Evolutionary conservation across 2,113 vertebrate species (phyloP), one percentile per base, ranked within the genome.

Genomic region (Onychorhynchus coronatus): DNA sequence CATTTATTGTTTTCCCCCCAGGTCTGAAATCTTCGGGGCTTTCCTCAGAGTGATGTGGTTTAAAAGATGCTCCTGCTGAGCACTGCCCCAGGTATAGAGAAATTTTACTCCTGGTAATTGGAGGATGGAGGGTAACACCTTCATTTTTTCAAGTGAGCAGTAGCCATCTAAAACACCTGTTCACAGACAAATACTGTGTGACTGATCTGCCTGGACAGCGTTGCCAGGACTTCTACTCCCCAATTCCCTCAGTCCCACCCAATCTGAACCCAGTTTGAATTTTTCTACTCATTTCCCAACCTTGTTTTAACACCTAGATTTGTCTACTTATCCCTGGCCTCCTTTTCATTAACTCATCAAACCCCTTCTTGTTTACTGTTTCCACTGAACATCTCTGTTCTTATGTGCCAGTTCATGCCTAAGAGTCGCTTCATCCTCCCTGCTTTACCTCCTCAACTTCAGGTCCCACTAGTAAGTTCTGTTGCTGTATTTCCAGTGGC

Each of bases 261-360:
- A 59, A 21, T 68, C 27, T 74, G 39, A 79, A 88, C 22, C 7
- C 24, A 63, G 23, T 73, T 14, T 74, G 35, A 79, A 50, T 83
- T 49, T 14, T 84, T 50, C 25, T 68, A 21, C 24, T 56, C 9
- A 15, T 77, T 79, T 85, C 33, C 15, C 33, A 62, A 6, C 8
- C 31, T 86, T 19, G 12, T 39, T 88, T 59, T 62, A 27, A 75
- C 84, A 72, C 35, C 3, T 55, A 47, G 55, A 42, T 17, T 73
- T 79, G 24, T 23, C 17, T 58, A 3, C 35, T 55, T 73, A 24
- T 18, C 55, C 19, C 8, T 11, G 0, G 0, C 6, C 3, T 3
- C 20, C 6, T 47, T 81, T 83, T 53, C 14, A 61, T 30, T 61
- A 65, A 42, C 1, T 8, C 23, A 56, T 52, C 53, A 66, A 79